phyloP scores from a whole-genome alignment of 2,888 invertebrate species.

The Dasysyrphus albostriatus region DNA sequence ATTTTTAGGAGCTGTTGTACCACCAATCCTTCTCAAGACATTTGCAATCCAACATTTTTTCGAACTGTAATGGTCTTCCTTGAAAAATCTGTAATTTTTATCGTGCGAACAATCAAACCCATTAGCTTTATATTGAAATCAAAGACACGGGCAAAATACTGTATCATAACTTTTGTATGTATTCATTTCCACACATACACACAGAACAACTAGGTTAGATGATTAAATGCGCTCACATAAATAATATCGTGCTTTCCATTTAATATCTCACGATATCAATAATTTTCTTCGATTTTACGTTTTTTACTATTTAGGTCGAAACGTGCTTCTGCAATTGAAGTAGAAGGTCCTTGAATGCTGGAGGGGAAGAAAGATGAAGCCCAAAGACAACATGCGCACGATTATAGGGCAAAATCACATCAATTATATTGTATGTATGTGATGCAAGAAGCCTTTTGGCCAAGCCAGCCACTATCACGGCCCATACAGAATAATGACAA shows the following conservation, averaged over 20 bases:
- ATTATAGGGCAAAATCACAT: conserved; percentile 46
- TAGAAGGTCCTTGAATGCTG: conserved; percentile 26
- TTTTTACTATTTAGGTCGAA: conserved; percentile 47
- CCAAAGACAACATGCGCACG: conserved; percentile 34
- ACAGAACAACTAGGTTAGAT: conserved; percentile 5
- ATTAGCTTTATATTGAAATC: neutral
- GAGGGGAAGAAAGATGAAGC: neutral
- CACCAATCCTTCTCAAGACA: too few species aligned
- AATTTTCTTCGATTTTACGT: neutral
- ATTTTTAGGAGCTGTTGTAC: too few species aligned
- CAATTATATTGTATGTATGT: conserved; percentile 28
- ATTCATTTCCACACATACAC: neutral
- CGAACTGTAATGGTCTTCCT: too few species aligned
- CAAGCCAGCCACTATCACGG: conserved; percentile 30
- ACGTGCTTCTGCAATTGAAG: conserved; percentile 23
- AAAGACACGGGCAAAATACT: neutral
- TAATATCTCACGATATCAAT: conserved; percentile 40
- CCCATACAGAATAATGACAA: conserved; percentile 58
- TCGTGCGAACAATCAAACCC: too few species aligned
- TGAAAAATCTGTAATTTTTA: too few species aligned
- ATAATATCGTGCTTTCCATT: conserved; percentile 4
- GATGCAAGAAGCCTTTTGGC: conserved; percentile 12
- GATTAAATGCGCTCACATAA: conserved; percentile 16
- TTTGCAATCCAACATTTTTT: too few species aligned
- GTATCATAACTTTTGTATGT: neutral